Evolutionary conservation across 2,888 invertebrate genomes (phyloP).

Genomic region (Drosophila austrosaltans): DNA sequence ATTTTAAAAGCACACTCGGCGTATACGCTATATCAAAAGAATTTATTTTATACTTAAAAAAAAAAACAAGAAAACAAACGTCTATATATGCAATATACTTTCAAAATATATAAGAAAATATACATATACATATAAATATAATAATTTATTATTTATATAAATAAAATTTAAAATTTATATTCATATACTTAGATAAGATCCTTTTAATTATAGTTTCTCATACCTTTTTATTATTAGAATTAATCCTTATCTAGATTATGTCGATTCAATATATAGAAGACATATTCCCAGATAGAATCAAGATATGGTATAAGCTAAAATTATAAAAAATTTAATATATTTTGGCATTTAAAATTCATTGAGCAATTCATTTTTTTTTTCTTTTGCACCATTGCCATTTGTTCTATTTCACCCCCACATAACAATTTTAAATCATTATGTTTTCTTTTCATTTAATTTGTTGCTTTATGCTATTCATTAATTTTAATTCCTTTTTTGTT

Average conservation of each 20-base stretch:
- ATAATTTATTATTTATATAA: not conserved
- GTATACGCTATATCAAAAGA: not conserved
- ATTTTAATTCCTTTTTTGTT: slow-evolving; percentile 38
- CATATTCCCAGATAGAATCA: no score
- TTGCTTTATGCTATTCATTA: slow-evolving; percentile 40
- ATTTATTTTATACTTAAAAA: not conserved
- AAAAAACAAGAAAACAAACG: not conserved
- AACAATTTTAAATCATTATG: slow-evolving; percentile 3
- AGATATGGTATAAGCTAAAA: no score
- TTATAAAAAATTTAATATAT: no score
- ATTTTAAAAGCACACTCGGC: not conserved
- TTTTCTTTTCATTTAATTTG: slow-evolving; percentile 55
- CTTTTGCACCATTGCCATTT: not conserved
- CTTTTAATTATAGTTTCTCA: no score
- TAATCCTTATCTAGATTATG: no score
- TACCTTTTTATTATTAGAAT: no score
- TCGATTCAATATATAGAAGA: no score
- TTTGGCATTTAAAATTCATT: not conserved
- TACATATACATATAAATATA: not conserved
- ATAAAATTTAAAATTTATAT: no score
- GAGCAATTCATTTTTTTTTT: not conserved
- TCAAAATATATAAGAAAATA: no score
- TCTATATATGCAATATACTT: no score
- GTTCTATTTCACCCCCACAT: not conserved
- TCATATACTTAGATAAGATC: no score